Evolutionary conservation across 1,140 invertebrate genomes (phyloP), one percentile per base, ranked within the genome.

Genomic region (Drosophila tropicalis): DNA sequence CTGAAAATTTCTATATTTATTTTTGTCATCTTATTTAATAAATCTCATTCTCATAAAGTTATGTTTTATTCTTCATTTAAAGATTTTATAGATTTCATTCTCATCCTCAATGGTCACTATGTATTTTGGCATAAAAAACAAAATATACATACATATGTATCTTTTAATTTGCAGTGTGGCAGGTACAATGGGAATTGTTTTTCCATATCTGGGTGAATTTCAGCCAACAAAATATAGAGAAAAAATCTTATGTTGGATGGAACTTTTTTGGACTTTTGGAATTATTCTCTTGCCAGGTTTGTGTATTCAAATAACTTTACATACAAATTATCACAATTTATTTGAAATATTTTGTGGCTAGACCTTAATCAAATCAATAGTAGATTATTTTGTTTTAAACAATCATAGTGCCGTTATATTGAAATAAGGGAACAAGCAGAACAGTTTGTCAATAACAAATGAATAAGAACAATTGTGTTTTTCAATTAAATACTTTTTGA

Each of bases 221-320:
- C 95, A 96, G 83, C 94, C 95, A 19, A 95, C 95, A 47, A 95
- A 95, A 92, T 95, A 95, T 90, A 94, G 95, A 79, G 95, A 96
- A 86, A 95, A 94, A 78, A 95, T 95, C 81, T 93, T 96, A 32
- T 95, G 95, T 91, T 96, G 95, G 95, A 95, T 96, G 95, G 95
- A 96, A 93, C 93, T 96, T 92, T 96, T 96, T 91, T 96, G 96
- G 95, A 96, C 95, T 10, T 87, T 96, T 12, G 96, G 95, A 70
- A 95, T 96, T 29, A 95, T 96, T 72, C 85, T 94, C 61, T 78
- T 96, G 25, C 95, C 95, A 90, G 92, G 95, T 95, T 32, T 58
- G 19, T 39, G 6, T 22, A 29, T 47, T 47, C 7, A 19, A 47
- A 7, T 6, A 15, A 47, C 44, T 47, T 47, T 19, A 10, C 1